Evolutionary conservation across 2,797 vertebrate genomes (phyloP).

Genomic region (Hylomyscus alleni): DNA sequence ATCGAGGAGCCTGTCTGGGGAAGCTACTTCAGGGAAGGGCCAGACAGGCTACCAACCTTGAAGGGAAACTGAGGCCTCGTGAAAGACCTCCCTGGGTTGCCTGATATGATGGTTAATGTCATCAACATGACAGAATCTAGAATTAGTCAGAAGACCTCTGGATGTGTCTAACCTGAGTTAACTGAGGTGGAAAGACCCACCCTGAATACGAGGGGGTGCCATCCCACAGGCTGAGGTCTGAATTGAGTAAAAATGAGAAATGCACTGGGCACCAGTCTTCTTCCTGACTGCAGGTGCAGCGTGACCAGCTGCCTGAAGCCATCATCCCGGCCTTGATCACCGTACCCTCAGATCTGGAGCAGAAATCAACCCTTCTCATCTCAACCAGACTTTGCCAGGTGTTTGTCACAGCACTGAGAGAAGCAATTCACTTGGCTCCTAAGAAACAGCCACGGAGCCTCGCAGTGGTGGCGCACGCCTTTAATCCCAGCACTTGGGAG

Average conservation of each 20-base stretch:
- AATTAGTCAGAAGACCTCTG: not conserved
- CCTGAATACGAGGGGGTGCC: not conserved
- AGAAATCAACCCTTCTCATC: not conserved
- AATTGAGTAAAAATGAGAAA: not conserved
- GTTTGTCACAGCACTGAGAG: not conserved
- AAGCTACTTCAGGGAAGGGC: not conserved
- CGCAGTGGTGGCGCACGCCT: no score
- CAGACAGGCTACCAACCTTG: not conserved
- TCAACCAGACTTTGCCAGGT: not conserved
- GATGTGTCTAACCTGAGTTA: not conserved
- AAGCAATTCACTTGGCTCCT: not conserved
- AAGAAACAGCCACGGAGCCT: not conserved
- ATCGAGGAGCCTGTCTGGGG: not conserved
- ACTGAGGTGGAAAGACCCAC: not conserved
- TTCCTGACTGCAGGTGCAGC: not conserved
- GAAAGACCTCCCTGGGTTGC: not conserved
- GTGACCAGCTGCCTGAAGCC: not conserved
- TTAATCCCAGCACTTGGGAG: no score
- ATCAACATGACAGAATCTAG: not conserved
- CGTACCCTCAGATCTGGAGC: not conserved
- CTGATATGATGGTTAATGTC: not conserved
- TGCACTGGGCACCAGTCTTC: not conserved
- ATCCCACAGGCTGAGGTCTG: not conserved
- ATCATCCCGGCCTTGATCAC: not conserved
- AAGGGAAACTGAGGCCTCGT: slow-evolving; percentile 1